Base-by-base conservation (phyloP, 2,113 vertebrate species). In the Tretioscincus oriximinensis region DNA sequence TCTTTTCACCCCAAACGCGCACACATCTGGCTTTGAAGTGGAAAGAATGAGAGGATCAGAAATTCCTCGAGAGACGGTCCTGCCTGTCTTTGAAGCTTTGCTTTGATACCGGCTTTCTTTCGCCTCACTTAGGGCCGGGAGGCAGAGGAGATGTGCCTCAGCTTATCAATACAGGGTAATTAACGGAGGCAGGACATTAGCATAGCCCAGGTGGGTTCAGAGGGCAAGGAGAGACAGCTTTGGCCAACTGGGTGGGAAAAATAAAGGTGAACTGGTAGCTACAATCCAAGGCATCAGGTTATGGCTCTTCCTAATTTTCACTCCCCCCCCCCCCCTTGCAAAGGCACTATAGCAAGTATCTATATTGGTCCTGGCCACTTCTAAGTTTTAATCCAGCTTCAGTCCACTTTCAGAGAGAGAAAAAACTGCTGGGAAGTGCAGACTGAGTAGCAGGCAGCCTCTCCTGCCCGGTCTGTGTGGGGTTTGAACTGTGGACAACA, bases 51-150 rank as follows among this genome's bases (percentile, higher is more conserved):
- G 87, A 92, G 95, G 97, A 98, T 98, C 93, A 95, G 96, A 97
- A 97, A 97, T 97, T 96, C 97, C 98, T 98, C 98, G 82, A 94
- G 98, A 99, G 98, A 98, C 96, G 90, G 90, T 91, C 91, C 94
- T 92, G 95, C 95, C 95, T 93, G 96, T 95, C 97, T 99, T 99
- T 99, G 98, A 99, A 99, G 97, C 96, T 93, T 92, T 94, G 95
- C 96, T 99, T 99, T 99, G 98, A 99, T 98, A 97, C 94, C 84
- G 92, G 95, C 90, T 94, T 95, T 96, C 96, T 93, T 95, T 94
- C 91, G 89, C 91, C 94, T 93, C 91, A 88, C 92, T 87, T 93
- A 85, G 35, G 0, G 69, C 93, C 91, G 68, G 83, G 89, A 96
- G 93, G 95, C 93, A 93, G 93, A 95, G 94, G 11, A 93, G 90